These are phyloP conservation scores for Yponomeuta plumbellus DNA, from an alignment of 2,888 invertebrate genomes.

Conservation along the genomic window DNA sequence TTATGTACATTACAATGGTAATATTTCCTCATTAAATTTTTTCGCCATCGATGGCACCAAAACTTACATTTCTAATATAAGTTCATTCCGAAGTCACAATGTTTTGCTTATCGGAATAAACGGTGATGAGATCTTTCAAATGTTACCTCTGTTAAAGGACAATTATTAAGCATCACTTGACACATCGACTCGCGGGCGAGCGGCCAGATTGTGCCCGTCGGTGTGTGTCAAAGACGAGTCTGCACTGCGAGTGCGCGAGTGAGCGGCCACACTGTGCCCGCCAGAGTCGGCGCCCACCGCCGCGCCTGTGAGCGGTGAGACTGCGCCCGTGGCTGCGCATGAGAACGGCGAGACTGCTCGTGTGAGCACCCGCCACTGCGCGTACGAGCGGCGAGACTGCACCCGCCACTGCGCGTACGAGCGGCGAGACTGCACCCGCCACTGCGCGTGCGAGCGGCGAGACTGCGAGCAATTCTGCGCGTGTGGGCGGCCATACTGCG, in stretches of 20 bases:
- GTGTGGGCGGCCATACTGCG: not conserved
- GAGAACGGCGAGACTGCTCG: conserved; percentile 2
- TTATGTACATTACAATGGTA: not conserved
- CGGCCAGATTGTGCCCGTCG: not conserved
- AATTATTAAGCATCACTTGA: conserved; percentile 13
- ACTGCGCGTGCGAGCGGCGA: not conserved
- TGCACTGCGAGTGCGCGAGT: not conserved
- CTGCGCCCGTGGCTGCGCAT: not conserved
- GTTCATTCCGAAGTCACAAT: conserved; percentile 10
- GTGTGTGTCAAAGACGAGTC: not conserved
- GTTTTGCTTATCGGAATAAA: conserved; percentile 2
- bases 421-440: not conserved
- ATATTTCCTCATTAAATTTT: not conserved
- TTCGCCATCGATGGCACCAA: conserved; percentile 6
- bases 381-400: not conserved
- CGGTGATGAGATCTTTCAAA: conserved; percentile 16
- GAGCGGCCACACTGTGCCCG: not conserved
- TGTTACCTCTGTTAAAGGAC: not conserved
- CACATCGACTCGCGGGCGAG: not conserved
- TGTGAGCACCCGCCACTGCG: not conserved
- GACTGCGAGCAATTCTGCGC: not conserved
- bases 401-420: not conserved
- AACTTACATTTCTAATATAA: conserved; percentile 6
- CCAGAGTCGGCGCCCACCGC: no score
- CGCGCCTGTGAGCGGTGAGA: conserved; percentile 10